A percentile compares a stretch with the other conserved stretches of the same genome.
These are phyloP conservation scores for Cebidichthys violaceus DNA, from an alignment of 2,113 vertebrate species.

Conservation along the genomic window DNA sequence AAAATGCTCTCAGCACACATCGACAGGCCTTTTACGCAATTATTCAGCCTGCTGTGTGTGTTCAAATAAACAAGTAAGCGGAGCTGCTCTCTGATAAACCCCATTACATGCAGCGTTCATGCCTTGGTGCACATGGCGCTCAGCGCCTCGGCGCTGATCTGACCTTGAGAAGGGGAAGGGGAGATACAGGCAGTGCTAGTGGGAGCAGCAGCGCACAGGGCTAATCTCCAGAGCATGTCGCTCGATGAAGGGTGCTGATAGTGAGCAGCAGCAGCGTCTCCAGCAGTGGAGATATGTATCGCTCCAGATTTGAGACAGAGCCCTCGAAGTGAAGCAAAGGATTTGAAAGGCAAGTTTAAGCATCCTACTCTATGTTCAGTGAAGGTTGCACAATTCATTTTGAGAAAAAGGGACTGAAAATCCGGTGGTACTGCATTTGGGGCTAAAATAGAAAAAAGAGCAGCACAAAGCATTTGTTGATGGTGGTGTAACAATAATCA, in stretches of 20 bases:
- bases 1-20: conserved; percentile 73
- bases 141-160: conserved; percentile 20
- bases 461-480: neutral
- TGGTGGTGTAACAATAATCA: neutral
- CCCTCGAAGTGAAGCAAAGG: conserved; percentile 52
- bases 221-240: conserved; percentile 73
- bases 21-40: conserved; percentile 57
- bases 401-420: conserved; percentile 15
- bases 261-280: conserved; percentile 54
- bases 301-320: conserved; percentile 65
- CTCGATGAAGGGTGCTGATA: conserved; percentile 69
- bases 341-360: conserved; percentile 56
- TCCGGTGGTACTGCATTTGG: neutral
- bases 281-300: conserved; percentile 65
- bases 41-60: conserved; percentile 48
- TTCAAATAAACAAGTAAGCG: conserved; percentile 59
- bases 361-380: conserved; percentile 27
- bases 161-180: conserved; percentile 76
- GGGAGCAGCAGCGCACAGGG: conserved; percentile 51
- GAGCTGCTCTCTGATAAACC: conserved; percentile 48
- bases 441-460: neutral
- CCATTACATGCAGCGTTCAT: conserved; percentile 53
- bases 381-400: conserved; percentile 17
- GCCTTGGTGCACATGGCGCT: conserved; percentile 8
- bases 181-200: conserved; percentile 45